A percentile compares a stretch with the other conserved stretches of the same genome.
Evolutionary conservation across 2,888 invertebrate species (phyloP).

Genomic region (Allophyes oxyacanthae): DNA sequence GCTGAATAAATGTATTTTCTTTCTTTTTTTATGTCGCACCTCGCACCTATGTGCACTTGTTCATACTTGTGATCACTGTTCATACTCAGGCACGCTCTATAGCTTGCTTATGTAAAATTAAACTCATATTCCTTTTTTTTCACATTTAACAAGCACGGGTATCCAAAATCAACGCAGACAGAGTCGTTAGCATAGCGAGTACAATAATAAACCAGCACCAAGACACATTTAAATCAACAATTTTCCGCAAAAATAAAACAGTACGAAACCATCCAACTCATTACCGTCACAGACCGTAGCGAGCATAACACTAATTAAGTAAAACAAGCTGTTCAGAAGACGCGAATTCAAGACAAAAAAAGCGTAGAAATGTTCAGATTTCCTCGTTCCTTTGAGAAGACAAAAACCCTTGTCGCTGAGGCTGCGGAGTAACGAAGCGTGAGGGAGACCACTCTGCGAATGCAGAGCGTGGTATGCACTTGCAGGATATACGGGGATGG

Average conservation of each 20-base stretch:
- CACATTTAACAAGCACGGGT: too few species aligned
- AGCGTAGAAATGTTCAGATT: constrained; percentile 75
- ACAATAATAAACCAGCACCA: constrained; percentile 1
- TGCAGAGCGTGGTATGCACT: constrained; percentile 67
- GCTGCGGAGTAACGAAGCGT: constrained; percentile 77
- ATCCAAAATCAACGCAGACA: too few species aligned
- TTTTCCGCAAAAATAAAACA: constrained; percentile 23
- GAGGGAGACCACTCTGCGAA: constrained; percentile 75
- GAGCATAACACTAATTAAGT: constrained; percentile 63
- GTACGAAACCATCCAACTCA: constrained; percentile 30
- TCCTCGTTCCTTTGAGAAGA: constrained; percentile 77
- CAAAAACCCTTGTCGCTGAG: constrained; percentile 74
- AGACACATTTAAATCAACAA: constrained; percentile 9
- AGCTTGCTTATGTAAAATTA: too few species aligned
- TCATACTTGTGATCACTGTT: too few species aligned
- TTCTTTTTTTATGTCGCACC: too few species aligned
- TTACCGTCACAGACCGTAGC: constrained; percentile 28
- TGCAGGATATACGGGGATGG: constrained; percentile 30
- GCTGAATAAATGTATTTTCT: too few species aligned
- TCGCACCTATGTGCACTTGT: too few species aligned
- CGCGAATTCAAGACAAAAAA: constrained; percentile 59
- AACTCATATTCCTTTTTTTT: too few species aligned
- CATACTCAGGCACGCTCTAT: too few species aligned
- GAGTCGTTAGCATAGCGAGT: background rate
- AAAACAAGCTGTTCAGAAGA: constrained; percentile 62